These are phyloP conservation scores for Crenichthys baileyi DNA, from an alignment of 2,797 vertebrate species.

Conservation along the genomic window DNA sequence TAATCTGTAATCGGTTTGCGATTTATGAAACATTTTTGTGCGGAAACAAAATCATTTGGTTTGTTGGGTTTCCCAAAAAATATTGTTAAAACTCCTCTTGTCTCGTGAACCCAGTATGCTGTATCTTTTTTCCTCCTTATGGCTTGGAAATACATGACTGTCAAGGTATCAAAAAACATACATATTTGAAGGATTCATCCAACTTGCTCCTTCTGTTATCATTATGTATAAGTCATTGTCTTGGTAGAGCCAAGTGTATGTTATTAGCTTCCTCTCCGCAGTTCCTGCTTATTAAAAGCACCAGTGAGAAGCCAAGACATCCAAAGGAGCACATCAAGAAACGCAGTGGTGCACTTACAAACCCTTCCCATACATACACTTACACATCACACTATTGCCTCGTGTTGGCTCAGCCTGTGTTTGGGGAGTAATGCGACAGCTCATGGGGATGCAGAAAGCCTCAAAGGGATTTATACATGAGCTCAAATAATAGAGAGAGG, in stretches of 20 bases:
- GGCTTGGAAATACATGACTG: constrained; percentile 8
- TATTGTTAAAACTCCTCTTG: neutral
- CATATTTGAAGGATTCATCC: constrained; percentile 9
- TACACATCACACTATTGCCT: constrained; percentile 53
- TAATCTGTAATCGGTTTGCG: neutral
- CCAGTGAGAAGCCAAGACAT: constrained; percentile 49
- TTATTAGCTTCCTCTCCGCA: constrained; percentile 44
- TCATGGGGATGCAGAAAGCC: constrained; percentile 36
- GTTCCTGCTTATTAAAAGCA: constrained; percentile 71
- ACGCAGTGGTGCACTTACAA: constrained; percentile 55
- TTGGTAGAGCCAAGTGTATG: constrained; percentile 21
- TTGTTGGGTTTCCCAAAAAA: neutral
- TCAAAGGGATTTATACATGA: constrained; percentile 64
- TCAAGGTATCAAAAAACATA: constrained; percentile 8
- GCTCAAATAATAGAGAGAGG: constrained; percentile 41
- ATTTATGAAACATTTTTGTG: neutral
- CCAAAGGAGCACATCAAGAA: constrained; percentile 64
- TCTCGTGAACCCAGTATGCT: neutral
- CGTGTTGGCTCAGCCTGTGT: constrained; percentile 53
- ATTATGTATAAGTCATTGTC: constrained; percentile 5
- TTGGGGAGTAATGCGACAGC: constrained; percentile 27
- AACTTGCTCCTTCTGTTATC: constrained; percentile 15
- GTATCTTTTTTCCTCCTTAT: neutral
- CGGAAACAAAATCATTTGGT: neutral
- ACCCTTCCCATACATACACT: constrained; percentile 57